Evolutionary conservation across 1,140 invertebrate genomes (phyloP), one percentile per base, ranked within the genome.

Genomic region (Nasonia vitripennis): DNA sequence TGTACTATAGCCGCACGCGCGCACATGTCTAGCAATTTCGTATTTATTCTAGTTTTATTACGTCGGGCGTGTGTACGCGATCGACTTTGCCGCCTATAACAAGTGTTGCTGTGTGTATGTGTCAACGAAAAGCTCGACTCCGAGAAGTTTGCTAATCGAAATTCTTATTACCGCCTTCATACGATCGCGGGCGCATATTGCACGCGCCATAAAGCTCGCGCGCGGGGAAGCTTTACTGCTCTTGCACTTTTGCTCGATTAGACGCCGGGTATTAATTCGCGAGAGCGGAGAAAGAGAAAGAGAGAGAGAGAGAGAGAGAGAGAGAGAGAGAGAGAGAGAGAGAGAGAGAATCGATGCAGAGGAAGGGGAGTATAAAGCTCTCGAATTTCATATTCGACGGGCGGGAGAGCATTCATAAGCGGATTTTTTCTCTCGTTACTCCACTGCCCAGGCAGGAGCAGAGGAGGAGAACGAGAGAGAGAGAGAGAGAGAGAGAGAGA

Each of bases 351-450:
- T 45, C 41, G 41, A 45, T 31, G 27, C 34, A 5, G 62, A 7
- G 62, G 62, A 27, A 27, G 27, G 27, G 1, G 1, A 67, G 23
- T 11, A 14, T 10, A 79, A 68, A 51, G 31, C 20, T 80, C 34
- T 14, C 37, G 78, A 80, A 80, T 80, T 80, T 80, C 78, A 70
- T 80, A 79, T 79, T 79, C 78, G 55, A 68, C 37, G 51, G 41
- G 27, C 27, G 27, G 27, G 27, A 27, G 37, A 41, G 78, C 62
- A 79, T 79, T 68, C 34, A 70, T 79, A 80, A 80, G 78, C 78
- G 78, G 78, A 62, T 70, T 80, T 68, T 80, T 80, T 27, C 41
- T 48, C 37, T 80, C 62, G 27, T 68, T 45, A n/a, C 68, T 70
- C 1, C 0, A 4, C 1, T 1, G 27, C 27, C 27, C 1, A 27